Conservation (phyloP, 2,113 vertebrate species). For the Oreochromis spilurus region DNA sequence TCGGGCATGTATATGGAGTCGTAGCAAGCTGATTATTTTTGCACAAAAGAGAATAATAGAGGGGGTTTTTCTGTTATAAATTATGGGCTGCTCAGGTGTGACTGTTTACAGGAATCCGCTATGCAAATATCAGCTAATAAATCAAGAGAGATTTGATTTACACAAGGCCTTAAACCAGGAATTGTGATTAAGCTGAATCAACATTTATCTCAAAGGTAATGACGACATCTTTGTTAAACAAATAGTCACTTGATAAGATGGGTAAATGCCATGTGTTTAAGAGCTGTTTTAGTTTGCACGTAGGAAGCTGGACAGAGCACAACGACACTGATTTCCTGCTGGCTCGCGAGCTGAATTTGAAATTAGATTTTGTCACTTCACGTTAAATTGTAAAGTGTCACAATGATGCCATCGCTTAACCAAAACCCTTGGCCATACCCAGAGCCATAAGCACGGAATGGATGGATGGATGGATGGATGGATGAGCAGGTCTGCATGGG, state of each 20-base stretch:
- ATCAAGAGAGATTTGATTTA: conserved; percentile 29
- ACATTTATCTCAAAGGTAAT: conserved; percentile 36
- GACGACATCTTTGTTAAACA: conserved; percentile 22
- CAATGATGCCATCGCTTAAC: conserved; percentile 4
- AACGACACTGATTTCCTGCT: neutral
- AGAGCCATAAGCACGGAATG: neutral
- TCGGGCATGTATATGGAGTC: neutral
- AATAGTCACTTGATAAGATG: conserved; percentile 11
- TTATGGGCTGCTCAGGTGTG: conserved; percentile 14
- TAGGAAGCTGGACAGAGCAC: conserved; percentile 3
- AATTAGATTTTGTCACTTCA: conserved; percentile 44
- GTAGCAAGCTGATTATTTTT: conserved; percentile 18
- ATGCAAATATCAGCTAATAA: conserved; percentile 40
- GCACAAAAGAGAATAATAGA: conserved; percentile 4
- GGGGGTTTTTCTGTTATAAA: neutral
- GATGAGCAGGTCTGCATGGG: neutral
- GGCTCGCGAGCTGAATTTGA: conserved; percentile 15
- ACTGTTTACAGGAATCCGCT: conserved; percentile 40
- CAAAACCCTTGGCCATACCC: neutral
- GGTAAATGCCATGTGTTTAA: conserved; percentile 33
- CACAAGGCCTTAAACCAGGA: neutral
- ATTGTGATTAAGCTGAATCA: conserved; percentile 32
- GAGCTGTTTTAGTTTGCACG: conserved; percentile 7
- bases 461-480: neutral
- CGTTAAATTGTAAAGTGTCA: conserved; percentile 38